Evolutionary conservation across 2,797 vertebrate species (phyloP), one percentile per base, ranked within the genome.

Genomic region (Chloroceryle inda): DNA sequence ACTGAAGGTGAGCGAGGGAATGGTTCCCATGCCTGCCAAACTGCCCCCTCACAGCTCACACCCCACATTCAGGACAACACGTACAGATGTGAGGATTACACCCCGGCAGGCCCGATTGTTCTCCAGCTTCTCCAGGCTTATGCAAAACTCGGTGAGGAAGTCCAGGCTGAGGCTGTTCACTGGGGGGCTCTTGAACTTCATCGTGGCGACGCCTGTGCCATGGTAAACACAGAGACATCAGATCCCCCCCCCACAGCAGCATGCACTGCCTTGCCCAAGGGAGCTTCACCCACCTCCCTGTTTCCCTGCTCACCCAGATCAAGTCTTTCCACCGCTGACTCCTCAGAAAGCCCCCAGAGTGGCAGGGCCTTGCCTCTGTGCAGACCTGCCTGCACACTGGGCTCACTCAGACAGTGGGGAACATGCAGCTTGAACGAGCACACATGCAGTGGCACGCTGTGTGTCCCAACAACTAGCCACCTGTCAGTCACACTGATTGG

Each of bases 91-190:
- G 63, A 99, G 2, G 96, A 99, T 97, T 73, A 99, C 50, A 3
- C 99, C 99, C 9, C 98, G 93, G 97, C 99, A 99, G 92, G 97
- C 97, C 88, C 98, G 98, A 91, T 99, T 96, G 5, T 99, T 98
- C 97, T 99, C 99, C 93, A 99, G 98, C 95, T 99, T 99, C 97
- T 99, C 99, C 85, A 99, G 64, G 73, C 87, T 83, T 88, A 99
- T 99, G 92, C 96, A 95, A 18, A 99, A 89, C 96, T 99, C 99
- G 0, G 99, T 99, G 67, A 99, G 98, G 75, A 99, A 97, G 69
- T 99, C 99, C 89, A 99, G 90, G 95, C 98, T 99, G 40, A 99
- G 97, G 96, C 98, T 99, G 98, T 99, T 99, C 77, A 99, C 99
- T 0, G 99, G 99, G 10, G 99, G 99, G 67, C 94, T 99, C 97